Conservation (phyloP, 2,113 vertebrate genomes). For the Alethe castanea region DNA sequence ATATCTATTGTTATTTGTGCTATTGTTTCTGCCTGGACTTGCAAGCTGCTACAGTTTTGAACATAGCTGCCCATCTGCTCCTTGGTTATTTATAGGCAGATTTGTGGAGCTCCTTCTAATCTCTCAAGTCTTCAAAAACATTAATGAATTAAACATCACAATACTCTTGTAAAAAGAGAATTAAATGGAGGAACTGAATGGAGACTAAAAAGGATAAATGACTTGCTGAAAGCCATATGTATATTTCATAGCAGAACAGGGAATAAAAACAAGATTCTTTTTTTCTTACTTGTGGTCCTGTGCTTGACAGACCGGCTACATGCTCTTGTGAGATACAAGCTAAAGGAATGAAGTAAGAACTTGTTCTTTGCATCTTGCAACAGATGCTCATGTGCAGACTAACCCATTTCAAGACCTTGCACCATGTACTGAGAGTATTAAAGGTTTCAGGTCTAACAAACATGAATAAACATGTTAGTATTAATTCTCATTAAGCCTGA, state of each 20-base stretch:
- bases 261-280: background rate
- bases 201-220: conserved; percentile 27
- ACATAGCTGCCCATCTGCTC: conserved; percentile 37
- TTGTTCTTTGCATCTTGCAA: background rate
- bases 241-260: conserved; percentile 15
- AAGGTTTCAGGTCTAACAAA: background rate
- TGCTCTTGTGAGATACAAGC: background rate
- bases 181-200: conserved; percentile 21
- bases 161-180: conserved; percentile 10
- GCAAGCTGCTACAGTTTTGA: conserved; percentile 36
- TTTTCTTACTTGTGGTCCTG: background rate
- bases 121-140: conserved; percentile 27
- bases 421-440: background rate
- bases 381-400: background rate
- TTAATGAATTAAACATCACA: conserved; percentile 63
- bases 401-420: background rate
- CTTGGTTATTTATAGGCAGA: conserved; percentile 42
- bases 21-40: conserved; percentile 31
- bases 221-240: conserved; percentile 13
- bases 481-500: background rate
- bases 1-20: background rate
- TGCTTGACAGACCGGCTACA: background rate
- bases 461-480: background rate
- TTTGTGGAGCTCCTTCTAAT: conserved; percentile 30
- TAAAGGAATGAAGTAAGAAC: background rate